These are phyloP conservation scores for Salvelinus alpinus DNA, from an alignment of 2,113 vertebrate species.

Conservation along the genomic window DNA sequence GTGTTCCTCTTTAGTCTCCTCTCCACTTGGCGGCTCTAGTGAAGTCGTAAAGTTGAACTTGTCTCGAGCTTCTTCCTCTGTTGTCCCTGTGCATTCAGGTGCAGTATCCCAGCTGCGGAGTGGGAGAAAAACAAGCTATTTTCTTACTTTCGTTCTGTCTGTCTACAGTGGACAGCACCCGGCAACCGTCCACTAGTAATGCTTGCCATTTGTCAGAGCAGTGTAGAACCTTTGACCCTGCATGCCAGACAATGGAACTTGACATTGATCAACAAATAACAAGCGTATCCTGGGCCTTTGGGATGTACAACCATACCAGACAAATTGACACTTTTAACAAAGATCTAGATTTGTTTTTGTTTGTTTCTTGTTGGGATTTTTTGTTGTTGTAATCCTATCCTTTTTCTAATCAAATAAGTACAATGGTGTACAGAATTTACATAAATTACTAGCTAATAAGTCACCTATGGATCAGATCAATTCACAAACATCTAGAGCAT, in stretches of 20 bases:
- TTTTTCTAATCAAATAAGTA: too few relatives aligned
- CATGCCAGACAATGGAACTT: conserved; percentile 42
- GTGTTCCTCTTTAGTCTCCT: conserved; percentile 37
- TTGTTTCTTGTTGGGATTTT: too few relatives aligned
- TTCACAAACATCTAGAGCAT: too few relatives aligned
- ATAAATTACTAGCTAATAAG: too few relatives aligned
- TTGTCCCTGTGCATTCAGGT: conserved; percentile 23
- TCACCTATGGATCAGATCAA: too few relatives aligned
- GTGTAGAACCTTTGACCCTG: conserved; percentile 56
- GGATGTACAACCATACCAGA: too few relatives aligned
- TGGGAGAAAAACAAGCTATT: conserved; percentile 6
- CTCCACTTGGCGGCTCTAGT: conserved; percentile 21
- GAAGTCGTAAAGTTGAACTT: conserved; percentile 37
- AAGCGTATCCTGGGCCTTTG: not conserved
- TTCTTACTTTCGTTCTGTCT: not conserved
- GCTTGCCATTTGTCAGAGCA: conserved; percentile 40
- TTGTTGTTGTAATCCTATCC: too few relatives aligned
- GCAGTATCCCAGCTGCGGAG: not conserved
- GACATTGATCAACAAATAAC: conserved; percentile 27
- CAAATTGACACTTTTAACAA: too few relatives aligned
- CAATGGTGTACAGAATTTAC: too few relatives aligned
- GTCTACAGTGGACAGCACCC: conserved; percentile 3
- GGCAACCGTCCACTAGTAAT: conserved; percentile 19
- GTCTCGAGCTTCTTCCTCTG: conserved; percentile 31
- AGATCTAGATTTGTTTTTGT: too few relatives aligned